Evolutionary conservation across 2,113 vertebrate genomes (phyloP).

Genomic region (Sialia sialis): DNA sequence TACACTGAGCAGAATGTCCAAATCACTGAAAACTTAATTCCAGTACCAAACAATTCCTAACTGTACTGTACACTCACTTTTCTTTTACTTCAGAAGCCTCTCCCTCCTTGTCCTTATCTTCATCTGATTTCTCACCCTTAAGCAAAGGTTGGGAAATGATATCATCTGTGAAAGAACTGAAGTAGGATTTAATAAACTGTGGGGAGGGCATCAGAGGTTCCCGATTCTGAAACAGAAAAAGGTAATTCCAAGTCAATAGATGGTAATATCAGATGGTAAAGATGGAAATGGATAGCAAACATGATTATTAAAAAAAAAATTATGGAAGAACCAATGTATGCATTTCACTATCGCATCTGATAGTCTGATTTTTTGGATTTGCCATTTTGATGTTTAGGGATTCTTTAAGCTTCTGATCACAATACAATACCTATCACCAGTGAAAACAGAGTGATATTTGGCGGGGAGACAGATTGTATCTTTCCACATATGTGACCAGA

Average conservation of each 20-base stretch:
- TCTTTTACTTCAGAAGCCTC: conserved; percentile 90
- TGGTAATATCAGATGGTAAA: background rate
- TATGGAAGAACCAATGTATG: background rate
- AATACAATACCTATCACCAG: background rate
- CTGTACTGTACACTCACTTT: conserved; percentile 75
- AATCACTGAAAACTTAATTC: background rate
- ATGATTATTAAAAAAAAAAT: background rate
- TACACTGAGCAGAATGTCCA: background rate
- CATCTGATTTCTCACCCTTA: conserved; percentile 97
- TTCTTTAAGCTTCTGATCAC: background rate
- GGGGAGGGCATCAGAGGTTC: conserved; percentile 98
- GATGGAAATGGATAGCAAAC: background rate
- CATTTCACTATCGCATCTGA: background rate
- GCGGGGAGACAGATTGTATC: background rate
- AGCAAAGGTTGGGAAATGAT: conserved; percentile 97
- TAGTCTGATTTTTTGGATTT: background rate
- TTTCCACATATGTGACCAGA: background rate
- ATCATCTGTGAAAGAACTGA: conserved; percentile 98
- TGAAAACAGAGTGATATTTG: background rate
- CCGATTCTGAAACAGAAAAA: conserved; percentile 83
- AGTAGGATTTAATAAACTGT: conserved; percentile 99
- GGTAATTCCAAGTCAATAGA: background rate
- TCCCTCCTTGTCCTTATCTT: conserved; percentile 98
- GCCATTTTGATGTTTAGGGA: background rate
- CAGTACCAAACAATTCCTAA: background rate